phyloP scores from a whole-genome alignment of 2,797 vertebrate species.

The Danio kyathit region DNA sequence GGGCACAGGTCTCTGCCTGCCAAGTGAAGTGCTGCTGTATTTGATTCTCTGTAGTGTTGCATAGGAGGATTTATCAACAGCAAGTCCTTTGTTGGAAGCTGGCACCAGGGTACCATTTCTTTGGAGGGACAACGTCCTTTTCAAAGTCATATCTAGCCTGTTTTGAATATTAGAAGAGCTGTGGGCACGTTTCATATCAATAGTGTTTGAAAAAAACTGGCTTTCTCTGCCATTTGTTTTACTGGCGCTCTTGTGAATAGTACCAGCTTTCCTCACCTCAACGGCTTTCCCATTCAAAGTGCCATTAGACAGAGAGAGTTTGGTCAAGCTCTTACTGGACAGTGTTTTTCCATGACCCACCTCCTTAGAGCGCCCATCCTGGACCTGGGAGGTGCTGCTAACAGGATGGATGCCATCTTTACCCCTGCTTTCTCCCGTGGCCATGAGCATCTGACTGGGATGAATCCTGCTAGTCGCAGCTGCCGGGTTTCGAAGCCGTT shows the following conservation, averaged over 20 bases:
- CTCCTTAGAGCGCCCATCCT: slow-evolving; percentile 57
- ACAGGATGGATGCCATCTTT: slow-evolving; percentile 79
- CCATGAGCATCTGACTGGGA: slow-evolving; percentile 64
- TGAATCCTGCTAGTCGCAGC: slow-evolving; percentile 51
- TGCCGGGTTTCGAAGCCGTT: slow-evolving; percentile 58
- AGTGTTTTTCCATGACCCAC: slow-evolving; percentile 36
- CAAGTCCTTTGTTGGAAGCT: slow-evolving; percentile 60
- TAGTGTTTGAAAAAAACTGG: slow-evolving; percentile 39
- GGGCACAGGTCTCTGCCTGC: slow-evolving; percentile 74
- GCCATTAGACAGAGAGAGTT: slow-evolving; percentile 76
- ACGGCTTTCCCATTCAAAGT: slow-evolving; percentile 59
- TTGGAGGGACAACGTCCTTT: slow-evolving; percentile 82
- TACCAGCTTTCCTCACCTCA: slow-evolving; percentile 60
- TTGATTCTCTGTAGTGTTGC: slow-evolving; percentile 78
- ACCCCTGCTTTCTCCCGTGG: slow-evolving; percentile 64
- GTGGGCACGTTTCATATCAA: slow-evolving; percentile 80
- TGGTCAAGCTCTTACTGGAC: slow-evolving; percentile 58
- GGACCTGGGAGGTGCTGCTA: slow-evolving; percentile 69
- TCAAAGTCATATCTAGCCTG: slow-evolving; percentile 73
- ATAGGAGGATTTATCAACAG: slow-evolving; percentile 73
- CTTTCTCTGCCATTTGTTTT: slow-evolving; percentile 66
- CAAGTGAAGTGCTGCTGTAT: slow-evolving; percentile 83
- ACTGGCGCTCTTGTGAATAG: slow-evolving; percentile 48
- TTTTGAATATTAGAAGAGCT: slow-evolving; percentile 86
- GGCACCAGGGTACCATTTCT: slow-evolving; percentile 68